Evolutionary conservation across 2,888 invertebrate species (phyloP).

Genomic region (Piscicola geometra): DNA sequence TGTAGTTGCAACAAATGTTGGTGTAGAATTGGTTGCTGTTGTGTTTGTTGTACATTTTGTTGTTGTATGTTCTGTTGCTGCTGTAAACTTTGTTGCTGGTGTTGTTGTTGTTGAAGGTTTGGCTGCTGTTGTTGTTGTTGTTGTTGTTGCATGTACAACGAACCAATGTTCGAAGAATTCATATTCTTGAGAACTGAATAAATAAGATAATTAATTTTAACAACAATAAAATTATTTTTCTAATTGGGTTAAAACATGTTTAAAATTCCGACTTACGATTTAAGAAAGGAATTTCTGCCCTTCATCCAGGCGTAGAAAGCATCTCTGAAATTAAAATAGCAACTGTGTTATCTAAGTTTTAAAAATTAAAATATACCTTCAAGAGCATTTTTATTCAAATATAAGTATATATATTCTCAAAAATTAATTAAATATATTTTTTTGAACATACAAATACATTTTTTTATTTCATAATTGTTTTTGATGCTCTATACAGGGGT

Average conservation of each 20-base stretch:
- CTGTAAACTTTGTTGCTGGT: conserved; percentile 15
- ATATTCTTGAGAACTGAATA: not conserved
- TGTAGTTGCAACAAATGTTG: conserved; percentile 7
- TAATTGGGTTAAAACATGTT: too few relatives aligned
- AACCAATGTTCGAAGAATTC: not conserved
- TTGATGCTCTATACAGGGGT: too few relatives aligned
- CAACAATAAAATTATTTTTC: too few relatives aligned
- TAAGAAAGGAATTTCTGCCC: not conserved
- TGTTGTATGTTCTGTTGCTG: conserved; percentile 4
- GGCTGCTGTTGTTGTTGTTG: conserved; percentile 4
- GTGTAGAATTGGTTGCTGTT: conserved; percentile 17
- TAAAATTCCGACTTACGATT: not conserved
- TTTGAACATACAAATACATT: too few relatives aligned
- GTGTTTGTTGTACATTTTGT: conserved; percentile 16
- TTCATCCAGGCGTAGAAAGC: not conserved
- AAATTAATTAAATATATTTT: too few relatives aligned
- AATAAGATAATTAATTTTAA: not conserved
- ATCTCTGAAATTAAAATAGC: not conserved
- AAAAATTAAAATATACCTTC: too few relatives aligned
- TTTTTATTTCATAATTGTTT: too few relatives aligned
- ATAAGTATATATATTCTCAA: too few relatives aligned
- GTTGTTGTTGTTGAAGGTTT: conserved; percentile 16
- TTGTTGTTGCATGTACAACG: conserved; percentile 7
- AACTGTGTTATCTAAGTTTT: too few relatives aligned
- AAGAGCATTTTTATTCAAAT: too few relatives aligned